These are phyloP conservation scores for Mus pahari DNA, from an alignment of 2,113 vertebrate species.

Conservation along the genomic window DNA sequence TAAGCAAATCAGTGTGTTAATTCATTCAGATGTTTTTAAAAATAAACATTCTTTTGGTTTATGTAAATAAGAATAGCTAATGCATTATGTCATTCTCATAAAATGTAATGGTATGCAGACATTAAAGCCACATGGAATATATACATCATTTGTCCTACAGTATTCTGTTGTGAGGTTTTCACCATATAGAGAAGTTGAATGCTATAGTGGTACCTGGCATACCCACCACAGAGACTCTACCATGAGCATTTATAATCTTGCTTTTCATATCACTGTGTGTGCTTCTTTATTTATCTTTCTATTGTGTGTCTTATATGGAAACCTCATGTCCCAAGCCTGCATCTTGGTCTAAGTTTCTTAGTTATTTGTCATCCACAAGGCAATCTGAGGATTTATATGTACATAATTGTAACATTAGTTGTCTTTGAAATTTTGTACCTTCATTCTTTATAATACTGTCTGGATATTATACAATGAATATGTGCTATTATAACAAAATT, in stretches of 20 bases:
- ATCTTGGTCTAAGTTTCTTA: constrained; percentile 9
- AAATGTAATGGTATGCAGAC: not conserved
- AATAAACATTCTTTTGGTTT: not conserved
- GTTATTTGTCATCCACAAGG: not conserved
- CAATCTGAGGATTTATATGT: not conserved
- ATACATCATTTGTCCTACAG: constrained; percentile 17
- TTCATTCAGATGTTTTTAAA: not conserved
- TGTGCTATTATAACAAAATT: constrained; percentile 50
- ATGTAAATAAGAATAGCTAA: not conserved
- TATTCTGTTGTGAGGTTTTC: constrained; percentile 15
- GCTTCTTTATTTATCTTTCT: constrained; percentile 6
- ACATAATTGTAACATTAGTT: not conserved
- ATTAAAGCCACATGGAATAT: constrained; percentile 6
- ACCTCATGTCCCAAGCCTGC: not conserved
- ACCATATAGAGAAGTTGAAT: not conserved
- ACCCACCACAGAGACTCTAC: not conserved
- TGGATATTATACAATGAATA: not conserved
- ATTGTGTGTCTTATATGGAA: not conserved
- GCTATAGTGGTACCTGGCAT: not conserved
- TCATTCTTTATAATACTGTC: constrained; percentile 23
- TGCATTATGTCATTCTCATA: not conserved
- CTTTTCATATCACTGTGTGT: not conserved
- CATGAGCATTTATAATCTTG: not conserved
- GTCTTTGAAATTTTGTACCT: constrained; percentile 19
- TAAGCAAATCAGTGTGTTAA: constrained; percentile 3